phyloP scores from a whole-genome alignment of 2,797 vertebrate species.

The Cephalopachus bancanus region DNA sequence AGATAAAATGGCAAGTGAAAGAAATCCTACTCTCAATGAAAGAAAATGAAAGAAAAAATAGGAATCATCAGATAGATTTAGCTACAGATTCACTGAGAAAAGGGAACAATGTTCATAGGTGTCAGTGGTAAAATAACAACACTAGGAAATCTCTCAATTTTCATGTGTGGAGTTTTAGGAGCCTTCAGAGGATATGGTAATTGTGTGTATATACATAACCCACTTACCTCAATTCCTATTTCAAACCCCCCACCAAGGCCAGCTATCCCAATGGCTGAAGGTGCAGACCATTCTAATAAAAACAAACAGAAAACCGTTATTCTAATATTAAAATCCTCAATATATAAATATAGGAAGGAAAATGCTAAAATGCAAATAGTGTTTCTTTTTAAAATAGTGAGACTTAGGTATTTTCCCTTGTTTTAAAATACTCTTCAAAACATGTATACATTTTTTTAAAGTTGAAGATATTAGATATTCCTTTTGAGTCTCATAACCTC shows the following conservation, averaged over 20 bases:
- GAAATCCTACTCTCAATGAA: background rate
- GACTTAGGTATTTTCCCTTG: background rate
- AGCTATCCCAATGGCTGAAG: constrained; percentile 97
- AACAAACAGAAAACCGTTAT: constrained; percentile 12
- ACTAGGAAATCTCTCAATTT: background rate
- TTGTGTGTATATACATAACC: rapidly evolving
- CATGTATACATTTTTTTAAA: background rate
- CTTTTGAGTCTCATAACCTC: background rate
- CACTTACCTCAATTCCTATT: constrained; percentile 96
- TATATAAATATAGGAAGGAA: background rate
- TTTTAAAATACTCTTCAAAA: constrained; percentile 41
- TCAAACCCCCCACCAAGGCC: constrained; percentile 98
- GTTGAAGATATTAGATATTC: background rate
- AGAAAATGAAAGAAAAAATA: background rate
- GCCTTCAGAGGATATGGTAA: background rate
- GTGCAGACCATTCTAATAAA: constrained; percentile 95
- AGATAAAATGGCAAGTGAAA: background rate
- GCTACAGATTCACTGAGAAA: background rate
- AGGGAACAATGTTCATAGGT: too few species aligned
- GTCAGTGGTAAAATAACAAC: background rate
- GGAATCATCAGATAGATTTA: rapidly evolving
- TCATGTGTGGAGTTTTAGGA: rapidly evolving
- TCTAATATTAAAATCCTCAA: background rate
- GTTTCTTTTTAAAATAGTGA: background rate
- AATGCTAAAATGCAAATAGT: background rate